Evolutionary conservation across 1,140 invertebrate genomes (phyloP).

Genomic region (Drosophila serrata): DNA sequence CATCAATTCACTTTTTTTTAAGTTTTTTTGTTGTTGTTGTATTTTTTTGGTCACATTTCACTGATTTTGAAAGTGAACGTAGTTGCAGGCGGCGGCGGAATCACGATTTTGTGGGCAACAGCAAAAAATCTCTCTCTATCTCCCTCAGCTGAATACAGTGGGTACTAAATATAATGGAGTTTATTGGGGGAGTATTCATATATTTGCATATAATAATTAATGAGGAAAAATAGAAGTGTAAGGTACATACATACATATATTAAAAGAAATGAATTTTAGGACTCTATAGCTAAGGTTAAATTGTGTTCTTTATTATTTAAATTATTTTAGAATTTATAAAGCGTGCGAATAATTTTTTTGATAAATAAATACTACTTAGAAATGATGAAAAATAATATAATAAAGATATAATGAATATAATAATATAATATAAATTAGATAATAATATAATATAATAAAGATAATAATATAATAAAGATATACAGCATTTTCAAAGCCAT

Average conservation of each 20-base stretch:
- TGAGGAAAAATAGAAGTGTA: not conserved
- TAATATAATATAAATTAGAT: no score
- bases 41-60: slow-evolving; percentile 77
- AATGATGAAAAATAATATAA: no score
- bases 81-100: slow-evolving; percentile 58
- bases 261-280: not conserved
- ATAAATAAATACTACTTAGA: not conserved
- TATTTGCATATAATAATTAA: not conserved
- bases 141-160: slow-evolving; percentile 53
- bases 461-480: no score
- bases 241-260: not conserved
- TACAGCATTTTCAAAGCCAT: not conserved
- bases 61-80: slow-evolving; percentile 83
- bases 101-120: slow-evolving; percentile 66
- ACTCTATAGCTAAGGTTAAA: not conserved
- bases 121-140: slow-evolving; percentile 24
- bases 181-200: not conserved
- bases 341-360: rapidly evolving
- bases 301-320: not conserved
- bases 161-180: slow-evolving; percentile 5
- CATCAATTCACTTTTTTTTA: slow-evolving; percentile 55
- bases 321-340: not conserved
- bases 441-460: no score
- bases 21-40: slow-evolving; percentile 36
- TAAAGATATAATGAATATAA: no score